Base-by-base conservation (phyloP, 1,140 invertebrate species). In the Drosophila saltans region DNA sequence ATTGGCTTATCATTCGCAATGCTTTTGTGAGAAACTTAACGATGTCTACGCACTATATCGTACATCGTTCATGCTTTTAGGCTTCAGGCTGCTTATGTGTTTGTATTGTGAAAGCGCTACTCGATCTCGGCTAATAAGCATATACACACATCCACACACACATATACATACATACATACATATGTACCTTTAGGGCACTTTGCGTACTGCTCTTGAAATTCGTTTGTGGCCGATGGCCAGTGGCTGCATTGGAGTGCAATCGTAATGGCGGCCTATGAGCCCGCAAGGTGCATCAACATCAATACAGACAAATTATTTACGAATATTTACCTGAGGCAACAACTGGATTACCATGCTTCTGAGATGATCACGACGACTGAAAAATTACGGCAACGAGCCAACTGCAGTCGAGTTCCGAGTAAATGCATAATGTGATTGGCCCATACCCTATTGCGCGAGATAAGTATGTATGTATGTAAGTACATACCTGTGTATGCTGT, bases 241-340 rank as follows among this genome's bases (percentile, higher is more conserved):
- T 52, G 45, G 45, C 45, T 52, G 45, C 45, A 52, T 8, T 52
- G 45, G 45, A 52, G 45, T 52, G 45, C 45, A 52, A 52, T 52
- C 55, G 55, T 57, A 57, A 57, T 30, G 55, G 28, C 55, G 55
- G 45, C 45, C 21, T 26, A 52, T 52, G 45, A 8, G 45, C 45
- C 45, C 45, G 45, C 45, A 52, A 52, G 45, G 45, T 52, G 45
- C 45, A 52, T 52, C 45, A 52, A 52, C 55, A 57, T 57, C 63
- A 65, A 55, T 52, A 52, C 63, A 65, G 63, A 48, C 48, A 65
- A 65, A 52, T 65, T 48, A 55, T 55, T 65, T 65, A 65, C 41
- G 63, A 48, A 43, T 63, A 45, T 63, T 65, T 65, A 65, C 63
- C 63, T 65, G 63, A 48, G 52, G 63, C 63, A 45, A 48, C 28